phyloP scores from a whole-genome alignment of 2,113 vertebrate genomes.

The Xyliphius kryptos region DNA sequence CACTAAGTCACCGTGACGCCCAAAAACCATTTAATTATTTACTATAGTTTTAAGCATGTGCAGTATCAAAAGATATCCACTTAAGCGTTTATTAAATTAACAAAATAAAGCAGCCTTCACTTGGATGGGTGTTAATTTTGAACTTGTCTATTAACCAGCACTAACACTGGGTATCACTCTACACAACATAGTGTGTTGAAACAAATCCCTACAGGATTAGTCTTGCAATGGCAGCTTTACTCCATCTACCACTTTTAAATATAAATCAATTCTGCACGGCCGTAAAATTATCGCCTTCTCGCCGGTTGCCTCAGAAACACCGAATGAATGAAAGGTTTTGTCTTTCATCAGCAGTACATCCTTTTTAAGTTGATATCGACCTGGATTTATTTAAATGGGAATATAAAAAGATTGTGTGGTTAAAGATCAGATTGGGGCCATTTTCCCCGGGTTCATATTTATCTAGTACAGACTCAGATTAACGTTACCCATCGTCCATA shows the following conservation, averaged over 20 bases:
- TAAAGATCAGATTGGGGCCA: conserved; percentile 48
- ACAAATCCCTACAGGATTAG: conserved; percentile 47
- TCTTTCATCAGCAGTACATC: neutral
- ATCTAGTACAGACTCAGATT: conserved; percentile 46
- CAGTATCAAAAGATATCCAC: too few species aligned
- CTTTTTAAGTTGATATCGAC: conserved; percentile 18
- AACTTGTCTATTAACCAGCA: neutral
- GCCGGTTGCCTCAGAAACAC: conserved; percentile 20
- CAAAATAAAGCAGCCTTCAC: conserved; percentile 17
- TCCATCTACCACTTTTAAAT: conserved; percentile 58
- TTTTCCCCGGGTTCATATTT: conserved; percentile 44
- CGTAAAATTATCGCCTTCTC: conserved; percentile 46
- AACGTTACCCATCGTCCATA: conserved; percentile 54
- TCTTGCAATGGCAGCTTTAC: conserved; percentile 33
- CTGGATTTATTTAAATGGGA: conserved; percentile 37
- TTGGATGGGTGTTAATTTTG: neutral
- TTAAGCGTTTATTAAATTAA: too few species aligned
- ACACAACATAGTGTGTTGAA: neutral
- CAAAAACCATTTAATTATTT: too few species aligned
- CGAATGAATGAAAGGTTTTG: neutral
- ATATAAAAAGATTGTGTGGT: conserved; percentile 32
- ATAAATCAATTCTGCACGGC: conserved; percentile 52
- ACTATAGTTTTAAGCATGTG: too few species aligned
- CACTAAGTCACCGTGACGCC: too few species aligned
- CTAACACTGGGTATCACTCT: neutral